These are phyloP conservation scores for Ellobius talpinus DNA, from an alignment of 2,113 vertebrate genomes.

Conservation along the genomic window DNA sequence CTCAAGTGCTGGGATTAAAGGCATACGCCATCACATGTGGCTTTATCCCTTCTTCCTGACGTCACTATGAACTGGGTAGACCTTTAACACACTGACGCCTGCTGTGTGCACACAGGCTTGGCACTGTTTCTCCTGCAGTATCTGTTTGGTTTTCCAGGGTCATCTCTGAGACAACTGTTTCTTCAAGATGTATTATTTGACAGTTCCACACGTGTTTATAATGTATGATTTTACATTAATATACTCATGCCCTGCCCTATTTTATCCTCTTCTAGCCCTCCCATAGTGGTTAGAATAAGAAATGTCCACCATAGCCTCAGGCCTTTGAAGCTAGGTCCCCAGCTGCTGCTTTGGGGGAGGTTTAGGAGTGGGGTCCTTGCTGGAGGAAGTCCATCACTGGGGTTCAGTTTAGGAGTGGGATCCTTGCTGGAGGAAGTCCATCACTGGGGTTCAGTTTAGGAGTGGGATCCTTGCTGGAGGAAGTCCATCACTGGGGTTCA, in stretches of 20 bases:
- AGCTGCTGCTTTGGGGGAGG: background rate
- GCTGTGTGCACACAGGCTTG: too few relatives aligned
- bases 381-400: background rate
- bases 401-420: background rate
- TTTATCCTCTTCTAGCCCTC: background rate
- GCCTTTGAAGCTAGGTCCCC: background rate
- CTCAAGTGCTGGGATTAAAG: background rate
- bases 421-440: background rate
- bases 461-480: background rate
- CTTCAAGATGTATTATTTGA: background rate
- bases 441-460: background rate
- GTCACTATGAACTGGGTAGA: background rate
- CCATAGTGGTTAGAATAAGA: background rate
- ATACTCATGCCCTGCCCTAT: background rate
- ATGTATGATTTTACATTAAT: background rate
- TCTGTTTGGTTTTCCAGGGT: background rate
- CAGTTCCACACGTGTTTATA: background rate
- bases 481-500: background rate
- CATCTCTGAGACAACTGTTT: background rate
- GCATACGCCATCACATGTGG: rapidly evolving
- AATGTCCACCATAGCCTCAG: background rate
- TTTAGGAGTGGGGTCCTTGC: background rate
- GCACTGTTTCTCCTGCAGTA: background rate
- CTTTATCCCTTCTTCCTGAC: background rate
- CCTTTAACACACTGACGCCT: background rate